A percentile compares a stretch with the other conserved stretches of the same genome.
phyloP scores from a whole-genome alignment of 35 echinoderm and acorn worm species.

The Hemicentrotus pulcherrimus region DNA sequence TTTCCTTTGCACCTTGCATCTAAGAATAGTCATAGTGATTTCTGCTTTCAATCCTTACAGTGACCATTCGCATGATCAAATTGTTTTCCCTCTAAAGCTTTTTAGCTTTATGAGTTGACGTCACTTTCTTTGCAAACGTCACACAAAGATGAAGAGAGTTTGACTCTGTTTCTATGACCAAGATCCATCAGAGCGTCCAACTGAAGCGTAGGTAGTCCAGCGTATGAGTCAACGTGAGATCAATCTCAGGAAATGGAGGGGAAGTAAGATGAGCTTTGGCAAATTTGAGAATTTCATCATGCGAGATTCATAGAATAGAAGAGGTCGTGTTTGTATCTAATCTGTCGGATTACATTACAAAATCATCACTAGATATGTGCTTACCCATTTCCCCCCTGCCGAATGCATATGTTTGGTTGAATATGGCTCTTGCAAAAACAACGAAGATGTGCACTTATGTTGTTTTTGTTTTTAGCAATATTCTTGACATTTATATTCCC shows the following conservation, averaged over 20 bases:
- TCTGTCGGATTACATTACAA: conserved; percentile 11
- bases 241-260: neutral
- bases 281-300: conserved; percentile 8
- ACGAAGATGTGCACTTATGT: no score
- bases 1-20: neutral
- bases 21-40: neutral
- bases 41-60: neutral
- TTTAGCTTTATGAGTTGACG: neutral
- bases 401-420: neutral
- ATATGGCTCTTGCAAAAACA: no score
- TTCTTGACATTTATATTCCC: no score
- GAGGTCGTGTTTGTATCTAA: conserved; percentile 17
- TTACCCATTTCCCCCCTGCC: neutral
- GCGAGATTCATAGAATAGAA: neutral
- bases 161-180: neutral
- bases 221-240: conserved; percentile 10
- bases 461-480: no score
- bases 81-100: neutral
- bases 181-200: neutral
- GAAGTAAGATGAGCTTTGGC: conserved; percentile 9
- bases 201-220: neutral
- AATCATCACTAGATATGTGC: neutral
- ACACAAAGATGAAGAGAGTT: neutral
- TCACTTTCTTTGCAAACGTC: neutral
- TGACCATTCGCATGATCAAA: neutral